Evolutionary conservation across 2,797 vertebrate species (phyloP).

Genomic region (Arremon brunneinucha): DNA sequence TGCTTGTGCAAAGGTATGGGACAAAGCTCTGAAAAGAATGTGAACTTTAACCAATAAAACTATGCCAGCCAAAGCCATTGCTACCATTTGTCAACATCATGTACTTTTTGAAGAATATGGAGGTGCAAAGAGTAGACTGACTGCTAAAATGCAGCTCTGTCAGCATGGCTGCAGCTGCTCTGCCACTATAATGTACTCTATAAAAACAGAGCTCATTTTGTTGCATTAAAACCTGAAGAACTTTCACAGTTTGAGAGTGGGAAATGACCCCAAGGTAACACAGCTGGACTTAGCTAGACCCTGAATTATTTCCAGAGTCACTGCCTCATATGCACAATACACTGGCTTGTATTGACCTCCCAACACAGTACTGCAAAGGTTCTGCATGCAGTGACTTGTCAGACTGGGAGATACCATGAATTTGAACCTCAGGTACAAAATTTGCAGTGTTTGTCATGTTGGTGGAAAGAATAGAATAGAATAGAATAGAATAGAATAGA

Average conservation of each 20-base stretch:
- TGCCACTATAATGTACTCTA: not conserved
- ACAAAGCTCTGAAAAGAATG: not conserved
- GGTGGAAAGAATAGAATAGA: not conserved
- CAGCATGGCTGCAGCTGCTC: not conserved
- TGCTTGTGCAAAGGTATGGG: not conserved
- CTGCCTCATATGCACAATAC: not conserved
- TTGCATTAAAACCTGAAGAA: not conserved
- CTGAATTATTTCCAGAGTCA: not conserved
- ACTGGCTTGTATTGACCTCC: not conserved
- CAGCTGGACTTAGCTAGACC: not conserved
- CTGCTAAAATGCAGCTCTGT: not conserved
- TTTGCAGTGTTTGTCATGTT: not conserved
- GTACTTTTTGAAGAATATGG: not conserved
- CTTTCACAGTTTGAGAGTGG: not conserved
- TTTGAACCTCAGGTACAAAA: not conserved
- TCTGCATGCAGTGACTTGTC: not conserved
- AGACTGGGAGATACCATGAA: not conserved
- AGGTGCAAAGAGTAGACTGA: not conserved
- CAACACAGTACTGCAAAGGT: not conserved
- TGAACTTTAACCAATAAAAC: not conserved
- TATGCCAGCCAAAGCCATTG: not conserved
- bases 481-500: not conserved
- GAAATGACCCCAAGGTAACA: not conserved
- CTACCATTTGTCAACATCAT: not conserved
- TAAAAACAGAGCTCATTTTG: not conserved